Evolutionary conservation across 2,797 vertebrate species (phyloP), one percentile per base, ranked within the genome.

Genomic region (Pseudomugil gertrudae): DNA sequence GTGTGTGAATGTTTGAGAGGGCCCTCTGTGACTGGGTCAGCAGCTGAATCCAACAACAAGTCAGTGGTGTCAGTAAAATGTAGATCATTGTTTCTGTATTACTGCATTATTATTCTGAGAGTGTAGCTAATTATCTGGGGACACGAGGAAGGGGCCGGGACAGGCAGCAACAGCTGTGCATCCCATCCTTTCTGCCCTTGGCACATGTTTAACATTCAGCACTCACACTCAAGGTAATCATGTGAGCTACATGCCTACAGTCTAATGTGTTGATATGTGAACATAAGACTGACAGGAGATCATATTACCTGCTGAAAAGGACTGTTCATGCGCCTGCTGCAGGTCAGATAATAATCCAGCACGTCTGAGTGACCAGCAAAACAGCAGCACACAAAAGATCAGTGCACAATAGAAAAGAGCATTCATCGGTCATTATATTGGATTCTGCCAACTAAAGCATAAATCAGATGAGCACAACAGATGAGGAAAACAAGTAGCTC

Each of bases 271-370:
- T 53, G 30, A 55, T 45, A 36, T 53, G 38, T 50, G 50, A 62
- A 56, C 45, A 27, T 47, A 50, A 43, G 61, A 58, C 23, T 57
- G 45, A 32, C 33, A n/a, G 65, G 29, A 61, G 72, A 62, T 72
- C 72, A 54, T 27, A 14, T 84, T 94, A 97, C 96, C 96, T 96
- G 95, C 84, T 96, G 96, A 87, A 96, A 97, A 3, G 96, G 96
- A 80, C 94, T 96, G 90, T 86, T 93, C 87, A 94, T 93, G 36
- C 90, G 94, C 75, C 94, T 91, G 90, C 85, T 95, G 93, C 96
- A 97, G 89, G 93, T 94, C 90, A 97, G 93, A 87, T 97, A 97
- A 87, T 97, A 97, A 83, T 94, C 95, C 94, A 97, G 83, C 82
- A 97, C 94, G 74, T 97, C 96, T 97, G 92, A 76, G 83, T 69